Base-by-base conservation (phyloP, 1,140 invertebrate genomes). In the Ladona fulva region DNA sequence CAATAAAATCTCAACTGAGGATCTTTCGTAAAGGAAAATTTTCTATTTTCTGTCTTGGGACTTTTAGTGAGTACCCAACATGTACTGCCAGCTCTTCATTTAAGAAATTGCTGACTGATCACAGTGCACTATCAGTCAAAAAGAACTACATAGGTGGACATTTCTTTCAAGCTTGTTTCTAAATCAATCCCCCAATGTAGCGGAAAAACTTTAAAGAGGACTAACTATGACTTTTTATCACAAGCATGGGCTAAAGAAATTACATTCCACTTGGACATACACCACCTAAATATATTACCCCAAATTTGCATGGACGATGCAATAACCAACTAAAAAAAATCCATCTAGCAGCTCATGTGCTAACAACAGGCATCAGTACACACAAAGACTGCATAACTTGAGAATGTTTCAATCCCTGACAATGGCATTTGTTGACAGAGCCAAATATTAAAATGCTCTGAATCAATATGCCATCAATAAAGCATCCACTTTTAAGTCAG, bases 31-130 rank as follows among this genome's bases (percentile, higher is more conserved):
- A 66, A 66, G 14, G 3, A 5, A 66, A 66, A 19, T 52, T 52
- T 52, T 52, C 19, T 19, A 66, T 66, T 66, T 6, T 37, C 29
- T 37, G 29, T 8, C 12, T 66, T 66, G 52, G n/a, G 52, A 66
- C n/a, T 16, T 66, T 66, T 12, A 37, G 29, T 66, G 14, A 66
- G n/a, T 19, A 66, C 52, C 52, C 52, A 66, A 19, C 52, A 66
- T 66, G 52, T 66, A 66, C 52, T 66, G 52, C 52, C 52, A 66
- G 52, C 52, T 66, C 52, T 66, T 66, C 52, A 66, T 66, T 66
- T 66, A 66, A 66, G 52, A 66, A 66, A 66, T 66, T 66, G 52
- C 52, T 66, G 52, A 66, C 52, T 66, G 52, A 66, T 66, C 52
- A 66, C 52, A 66, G 52, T 22, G n/a, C 52, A 66, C 52, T 66